These are phyloP conservation scores for Ctenochaetus hawaiiensis DNA, from an alignment of 2,797 vertebrate species.

Conservation along the genomic window DNA sequence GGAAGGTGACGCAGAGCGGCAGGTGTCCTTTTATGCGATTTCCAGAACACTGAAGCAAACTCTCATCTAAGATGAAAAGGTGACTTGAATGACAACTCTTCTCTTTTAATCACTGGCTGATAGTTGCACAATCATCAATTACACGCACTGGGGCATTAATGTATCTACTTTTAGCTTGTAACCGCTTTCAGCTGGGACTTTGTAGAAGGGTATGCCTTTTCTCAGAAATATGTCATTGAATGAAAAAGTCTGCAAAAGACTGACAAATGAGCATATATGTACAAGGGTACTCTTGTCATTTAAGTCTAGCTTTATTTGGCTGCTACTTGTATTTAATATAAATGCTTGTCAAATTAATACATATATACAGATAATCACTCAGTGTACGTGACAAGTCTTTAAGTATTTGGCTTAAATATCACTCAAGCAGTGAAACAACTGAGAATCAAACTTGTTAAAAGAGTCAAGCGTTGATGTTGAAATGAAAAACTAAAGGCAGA, in stretches of 20 bases:
- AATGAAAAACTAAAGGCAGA: not conserved
- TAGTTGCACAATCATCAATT: constrained; percentile 26
- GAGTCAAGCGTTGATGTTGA: not conserved
- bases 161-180: constrained; percentile 7
- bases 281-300: constrained; percentile 7
- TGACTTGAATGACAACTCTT: constrained; percentile 31
- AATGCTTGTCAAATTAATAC: not conserved
- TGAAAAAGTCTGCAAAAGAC: constrained; percentile 7
- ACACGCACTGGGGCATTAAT: constrained; percentile 29
- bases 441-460: not conserved
- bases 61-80: constrained; percentile 37
- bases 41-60: constrained; percentile 39
- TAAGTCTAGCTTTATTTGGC: constrained; percentile 15
- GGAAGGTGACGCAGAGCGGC: constrained; percentile 35
- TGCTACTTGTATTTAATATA: constrained; percentile 14
- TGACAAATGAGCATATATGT: not conserved
- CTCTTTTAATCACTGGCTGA: constrained; percentile 40
- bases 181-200: constrained; percentile 20
- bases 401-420: constrained; percentile 5
- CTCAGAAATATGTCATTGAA: constrained; percentile 30
- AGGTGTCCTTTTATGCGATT: constrained; percentile 34
- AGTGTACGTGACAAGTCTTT: not conserved
- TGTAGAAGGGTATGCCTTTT: not conserved
- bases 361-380: not conserved
- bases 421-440: constrained; percentile 8